Evolutionary conservation across 2,888 invertebrate species (phyloP), one percentile per base, ranked within the genome.

Genomic region (Ditula angustiorana): DNA sequence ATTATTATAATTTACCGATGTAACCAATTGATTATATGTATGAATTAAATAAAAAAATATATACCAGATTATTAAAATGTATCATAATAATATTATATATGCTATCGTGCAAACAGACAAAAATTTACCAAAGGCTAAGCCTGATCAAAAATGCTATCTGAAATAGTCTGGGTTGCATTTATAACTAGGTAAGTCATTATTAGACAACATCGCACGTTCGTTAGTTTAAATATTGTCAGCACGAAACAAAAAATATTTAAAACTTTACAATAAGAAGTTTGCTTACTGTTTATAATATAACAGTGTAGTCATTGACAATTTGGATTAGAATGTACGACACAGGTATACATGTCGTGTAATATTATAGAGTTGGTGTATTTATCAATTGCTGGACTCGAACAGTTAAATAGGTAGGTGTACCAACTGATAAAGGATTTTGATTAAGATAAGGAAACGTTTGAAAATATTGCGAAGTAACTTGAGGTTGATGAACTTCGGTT

Each of bases 401-500:
- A 21, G 23, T 30, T 44, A 19, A 26, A 16, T 50, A 33, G 33
- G 26, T 26, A 35, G 46, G 41, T 46, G 58, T 52, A 50, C 0
- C 23, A n/a, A 13, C 37, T 64, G 61, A 57, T 56, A 55, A 61
- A 52, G 28, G 61, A 59, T 55, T 61, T 80, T 73, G 80, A 82
- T 81, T 74, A 67, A 71, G 88, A 89, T 90, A 89, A 86, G 81
- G 71, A 75, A 82, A 79, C 80, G 76, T 80, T 82, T 77, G 68
- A 77, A 76, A 67, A 44, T 53, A 57, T 50, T 37, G 50, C 16
- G 24, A 78, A 16, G 55, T 74, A 61, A 71, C 73, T 74, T 74
- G 80, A 83, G 91, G 90, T 90, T 90, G 82, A 84, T 87, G 91
- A 91, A 90, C 91, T 88, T 88, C 81, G 81, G 86, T 84, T 87